A percentile compares a stretch with the other conserved stretches of the same genome.
Evolutionary conservation across 2,797 vertebrate genomes (phyloP).

Genomic region (Ctenochaetus hawaiiensis): DNA sequence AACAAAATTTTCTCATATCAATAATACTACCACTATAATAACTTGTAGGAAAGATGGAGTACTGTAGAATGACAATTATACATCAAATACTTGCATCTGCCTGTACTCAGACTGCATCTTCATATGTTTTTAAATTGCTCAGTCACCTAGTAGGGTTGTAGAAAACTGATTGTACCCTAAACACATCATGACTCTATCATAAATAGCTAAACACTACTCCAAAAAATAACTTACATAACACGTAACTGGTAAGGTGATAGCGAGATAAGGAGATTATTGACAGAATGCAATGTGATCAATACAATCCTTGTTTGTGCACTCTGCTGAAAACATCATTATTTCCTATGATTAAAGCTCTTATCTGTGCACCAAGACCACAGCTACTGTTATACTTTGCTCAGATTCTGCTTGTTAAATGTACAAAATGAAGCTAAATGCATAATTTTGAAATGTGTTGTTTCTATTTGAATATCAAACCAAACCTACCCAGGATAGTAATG

Average conservation of each 20-base stretch:
- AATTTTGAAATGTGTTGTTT: background rate
- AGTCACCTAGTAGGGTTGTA: background rate
- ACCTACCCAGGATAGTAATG: background rate
- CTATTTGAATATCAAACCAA: background rate
- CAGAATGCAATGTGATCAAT: constrained; percentile 22
- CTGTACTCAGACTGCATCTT: background rate
- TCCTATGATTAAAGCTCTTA: background rate
- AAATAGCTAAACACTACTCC: background rate
- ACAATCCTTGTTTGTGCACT: background rate
- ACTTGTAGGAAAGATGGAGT: background rate
- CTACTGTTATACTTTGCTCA: background rate
- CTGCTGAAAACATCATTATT: background rate
- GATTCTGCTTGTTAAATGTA: background rate
- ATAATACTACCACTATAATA: no score
- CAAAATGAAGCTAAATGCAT: background rate
- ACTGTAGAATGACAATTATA: background rate
- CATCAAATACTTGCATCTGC: background rate
- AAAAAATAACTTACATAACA: background rate
- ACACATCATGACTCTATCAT: constrained; percentile 1
- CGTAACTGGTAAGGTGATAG: constrained; percentile 21
- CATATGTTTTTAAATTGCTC: background rate
- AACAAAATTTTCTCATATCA: background rate
- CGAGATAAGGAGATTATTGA: constrained; percentile 17
- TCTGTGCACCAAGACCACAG: background rate
- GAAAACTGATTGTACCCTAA: background rate